Percentiles rank a stretch among this genome's conserved stretches.
Conservation (phyloP, 2,113 vertebrate genomes). For the Paedocypris sp. region DNA sequence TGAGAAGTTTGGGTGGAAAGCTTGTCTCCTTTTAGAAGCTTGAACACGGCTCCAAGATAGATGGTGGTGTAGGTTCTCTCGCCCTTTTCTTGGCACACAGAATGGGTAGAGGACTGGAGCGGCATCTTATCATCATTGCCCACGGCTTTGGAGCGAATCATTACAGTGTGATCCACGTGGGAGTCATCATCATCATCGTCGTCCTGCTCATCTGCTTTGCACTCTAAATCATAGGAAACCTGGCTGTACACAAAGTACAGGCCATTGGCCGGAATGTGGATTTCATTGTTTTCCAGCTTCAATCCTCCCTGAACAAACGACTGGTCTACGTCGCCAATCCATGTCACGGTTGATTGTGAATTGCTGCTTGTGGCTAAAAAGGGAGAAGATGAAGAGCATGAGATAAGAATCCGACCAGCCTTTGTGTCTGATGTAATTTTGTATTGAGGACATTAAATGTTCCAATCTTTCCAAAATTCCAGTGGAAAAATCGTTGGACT, state of each 20-base stretch:
- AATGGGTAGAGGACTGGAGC: conserved; percentile 48
- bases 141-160: conserved; percentile 36
- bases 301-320: conserved; percentile 45
- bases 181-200: neutral
- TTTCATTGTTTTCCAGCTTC: conserved; percentile 41
- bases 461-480: too few species aligned
- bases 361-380: neutral
- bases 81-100: conserved; percentile 26
- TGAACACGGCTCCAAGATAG: conserved; percentile 60
- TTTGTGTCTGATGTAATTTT: too few species aligned
- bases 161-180: conserved; percentile 47
- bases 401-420: too few species aligned
- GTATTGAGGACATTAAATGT: too few species aligned
- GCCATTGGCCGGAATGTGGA: conserved; percentile 45
- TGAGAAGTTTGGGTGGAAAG: conserved; percentile 37
- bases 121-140: neutral
- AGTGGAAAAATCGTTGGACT: too few species aligned
- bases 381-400: conserved; percentile 2
- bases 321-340: conserved; percentile 44
- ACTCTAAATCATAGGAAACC: conserved; percentile 47
- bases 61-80: conserved; percentile 40
- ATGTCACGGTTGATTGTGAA: conserved; percentile 22
- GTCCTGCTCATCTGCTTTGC: neutral
- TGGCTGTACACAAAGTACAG: conserved; percentile 68
- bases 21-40: conserved; percentile 40